Evolutionary conservation across 1,140 invertebrate species (phyloP).

Genomic region (Anastrepha obliqua): DNA sequence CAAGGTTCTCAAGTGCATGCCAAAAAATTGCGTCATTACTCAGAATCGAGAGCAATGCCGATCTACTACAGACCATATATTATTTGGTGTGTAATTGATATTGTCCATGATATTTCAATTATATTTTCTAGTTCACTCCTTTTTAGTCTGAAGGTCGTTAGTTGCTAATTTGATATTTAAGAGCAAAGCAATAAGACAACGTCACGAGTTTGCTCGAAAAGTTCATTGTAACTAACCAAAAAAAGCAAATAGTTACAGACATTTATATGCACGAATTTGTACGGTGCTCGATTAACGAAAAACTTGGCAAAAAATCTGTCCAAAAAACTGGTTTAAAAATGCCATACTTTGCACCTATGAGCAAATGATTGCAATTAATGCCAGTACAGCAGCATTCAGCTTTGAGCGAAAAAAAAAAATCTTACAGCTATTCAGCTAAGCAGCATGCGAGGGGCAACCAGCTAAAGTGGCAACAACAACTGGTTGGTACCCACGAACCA

Average conservation of each 20-base stretch:
- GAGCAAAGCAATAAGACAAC: neutral
- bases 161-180: neutral
- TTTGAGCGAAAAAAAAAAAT: neutral
- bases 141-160: neutral
- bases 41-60: too few relatives aligned
- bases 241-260: neutral
- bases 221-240: conserved; percentile 1
- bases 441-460: neutral
- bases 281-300: neutral
- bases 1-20: too few relatives aligned
- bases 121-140: neutral
- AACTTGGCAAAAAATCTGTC: neutral
- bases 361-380: conserved; percentile 50
- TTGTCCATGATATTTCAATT: too few relatives aligned
- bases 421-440: neutral
- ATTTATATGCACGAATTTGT: neutral
- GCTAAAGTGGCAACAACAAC: conserved; percentile 19
- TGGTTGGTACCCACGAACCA: neutral
- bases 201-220: neutral
- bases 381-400: neutral
- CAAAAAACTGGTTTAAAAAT: conserved; percentile 29
- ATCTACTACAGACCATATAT: too few relatives aligned
- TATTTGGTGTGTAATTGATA: too few relatives aligned
- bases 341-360: conserved; percentile 13
- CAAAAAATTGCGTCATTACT: too few relatives aligned